Evolutionary conservation across 2,113 vertebrate species (phyloP), one percentile per base, ranked within the genome.

Genomic region (Menidia beryllina): DNA sequence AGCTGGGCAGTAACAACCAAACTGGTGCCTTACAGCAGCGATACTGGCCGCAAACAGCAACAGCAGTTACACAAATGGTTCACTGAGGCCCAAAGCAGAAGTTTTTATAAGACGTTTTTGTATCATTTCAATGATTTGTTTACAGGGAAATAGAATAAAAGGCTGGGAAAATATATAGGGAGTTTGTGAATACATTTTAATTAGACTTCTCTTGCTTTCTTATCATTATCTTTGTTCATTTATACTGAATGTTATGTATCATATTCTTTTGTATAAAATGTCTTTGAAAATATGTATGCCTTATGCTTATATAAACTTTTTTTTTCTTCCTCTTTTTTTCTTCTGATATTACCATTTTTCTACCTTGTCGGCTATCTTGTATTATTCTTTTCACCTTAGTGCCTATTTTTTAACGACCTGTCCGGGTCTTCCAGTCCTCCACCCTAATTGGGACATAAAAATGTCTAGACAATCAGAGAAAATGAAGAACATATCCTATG

Each of bases 11-110:
- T 68, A 52, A 66, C 75, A 80, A 76, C 79, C 79, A 52, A 88
- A 83, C 86, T 45, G 82, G 92, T 94, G 93, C 93, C 93, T 94
- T 94, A 92, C 79, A 86, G 78, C 83, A 81, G 75, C 49, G 66
- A 79, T 72, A 71, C 76, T 51, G 78, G 65, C 60, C 34, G 53
- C 70, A 67, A 59, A 53, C 72, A 58, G 64, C 68, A 72, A 67
- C 81, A 73, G 68, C 78, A 67, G 63, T 78, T 77, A 80, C 66
- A 39, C 76, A 86, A 86, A 55, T 34, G 43, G 63, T 84, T 68
- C 67, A 61, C 59, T 81, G 74, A 64, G 71, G 79, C 71, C 84
- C 54, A 61, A 72, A 85, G 74, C 83, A 72, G 72, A 77, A 60
- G 58, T 72, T 80, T 90, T 86, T 82, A 62, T 90, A 86, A 55